These are phyloP conservation scores for Bemisia tabaci DNA, from an alignment of 1,140 invertebrate genomes.

Conservation along the genomic window DNA sequence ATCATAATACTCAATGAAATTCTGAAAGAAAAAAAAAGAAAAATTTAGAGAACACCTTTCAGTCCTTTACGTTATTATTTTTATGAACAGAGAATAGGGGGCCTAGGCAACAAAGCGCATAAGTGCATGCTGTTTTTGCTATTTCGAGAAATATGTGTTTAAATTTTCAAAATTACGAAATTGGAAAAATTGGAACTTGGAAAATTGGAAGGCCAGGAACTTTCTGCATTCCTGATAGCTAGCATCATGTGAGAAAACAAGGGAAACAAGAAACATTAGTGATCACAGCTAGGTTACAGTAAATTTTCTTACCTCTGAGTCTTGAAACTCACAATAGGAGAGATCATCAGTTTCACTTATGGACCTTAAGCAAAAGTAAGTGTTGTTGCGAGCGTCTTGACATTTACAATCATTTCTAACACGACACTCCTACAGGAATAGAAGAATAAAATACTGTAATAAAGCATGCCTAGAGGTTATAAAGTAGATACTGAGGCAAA, in stretches of 20 bases:
- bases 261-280: no score
- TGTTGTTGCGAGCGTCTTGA: slow-evolving; percentile 70
- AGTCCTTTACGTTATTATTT: slow-evolving; percentile 25
- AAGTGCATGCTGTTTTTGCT: no score
- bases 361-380: slow-evolving; percentile 58
- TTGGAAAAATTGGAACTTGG: no score
- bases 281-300: no score
- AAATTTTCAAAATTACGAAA: no score
- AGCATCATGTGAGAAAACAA: no score
- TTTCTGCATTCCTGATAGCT: no score
- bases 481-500: no score
- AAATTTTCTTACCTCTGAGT: slow-evolving; percentile 29
- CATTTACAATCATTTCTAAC: slow-evolving; percentile 58
- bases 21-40: slow-evolving; percentile 21
- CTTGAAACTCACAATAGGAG: slow-evolving; percentile 61
- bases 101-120: no score
- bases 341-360: slow-evolving; percentile 39
- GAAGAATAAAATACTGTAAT: slow-evolving; percentile 14
- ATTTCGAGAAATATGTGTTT: no score
- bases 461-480: slow-evolving; percentile 10
- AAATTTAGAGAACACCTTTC: slow-evolving; percentile 23
- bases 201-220: no score
- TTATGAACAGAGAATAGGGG: slow-evolving; percentile 16
- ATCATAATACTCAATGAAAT: slow-evolving; percentile 51
- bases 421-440: slow-evolving; percentile 43